Base-by-base conservation (phyloP, 2,888 invertebrate genomes). In the Drosophila bunnanda region DNA sequence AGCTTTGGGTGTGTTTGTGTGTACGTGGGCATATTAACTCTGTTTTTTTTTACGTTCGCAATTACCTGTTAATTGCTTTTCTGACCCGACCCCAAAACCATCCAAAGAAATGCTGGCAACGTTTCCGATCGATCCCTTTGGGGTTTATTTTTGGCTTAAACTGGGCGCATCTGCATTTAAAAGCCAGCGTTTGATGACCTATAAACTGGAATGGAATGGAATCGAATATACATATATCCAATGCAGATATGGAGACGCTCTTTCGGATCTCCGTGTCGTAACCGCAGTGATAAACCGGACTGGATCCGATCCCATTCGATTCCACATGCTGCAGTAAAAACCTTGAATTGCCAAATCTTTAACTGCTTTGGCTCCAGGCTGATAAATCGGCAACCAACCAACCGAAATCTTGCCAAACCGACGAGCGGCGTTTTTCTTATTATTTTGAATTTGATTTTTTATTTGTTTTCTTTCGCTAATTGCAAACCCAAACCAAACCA, bases 311-410 rank as follows among this genome's bases (percentile, higher is more conserved):
- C 13, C 41, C 34, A 58, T 34, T 20, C 59, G 58, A 62, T 53
- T 57, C 60, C 64, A 36, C 64, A 36, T 57, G 72, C 67, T 81
- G 79, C 85, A 80, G 73, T 80, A 61, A 75, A 83, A 83, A 88
- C 83, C 88, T 84, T 88, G 84, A 88, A 85, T 88, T 88, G 80
- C 77, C 86, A 84, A 88, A 85, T 88, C 78, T 76, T 77, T 58
- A 56, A 53, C 64, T 73, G 65, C 48, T 54, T 66, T 64, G 25
- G 80, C 75, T 75, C 78, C 81, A 79, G 83, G 85, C 75, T 64
- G 68, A 61, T 53, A 76, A 70, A 73, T 54, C 53, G 55, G 55
- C 39, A 50, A 50, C 32, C 48, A 8, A 15, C 32, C 48, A 50
- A 30, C 50, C 20, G 20, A 50, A 22, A 41, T 61, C 64, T 59